Evolutionary conservation across 2,797 vertebrate species (phyloP), one percentile per base, ranked within the genome.

Genomic region (Anguilla marmorata): DNA sequence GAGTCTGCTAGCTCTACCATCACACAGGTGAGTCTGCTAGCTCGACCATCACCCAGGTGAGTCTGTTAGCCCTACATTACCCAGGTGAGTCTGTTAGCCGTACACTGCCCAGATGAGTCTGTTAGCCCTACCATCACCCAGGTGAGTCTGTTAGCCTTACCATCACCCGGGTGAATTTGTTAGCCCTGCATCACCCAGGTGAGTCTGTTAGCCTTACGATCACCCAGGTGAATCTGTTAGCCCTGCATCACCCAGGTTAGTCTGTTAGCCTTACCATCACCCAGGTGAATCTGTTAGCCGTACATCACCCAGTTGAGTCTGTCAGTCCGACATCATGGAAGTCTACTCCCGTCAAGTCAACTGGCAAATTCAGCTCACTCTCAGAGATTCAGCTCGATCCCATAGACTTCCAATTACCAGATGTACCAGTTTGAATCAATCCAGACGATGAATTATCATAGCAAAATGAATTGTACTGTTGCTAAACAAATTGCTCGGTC

Each of bases 1-100:
- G 50, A 90, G 0, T 99, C 98, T 86, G 98, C 98, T 24, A 12
- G 93, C 7, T 98, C 98, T 0, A 84, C 91, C 83, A 96, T 97
- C 48, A 14, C 93, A 0, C 90, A 90, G 0, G 94, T 52, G 50
- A 90, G 0, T 99, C 98, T 86, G 98, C 98, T 24, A 12, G 93
- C 7, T 98, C 98, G 0, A 84, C 91, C 83, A 96, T 97, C 48
- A 14, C 93, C 16, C 89, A 90, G 0, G 98, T 99, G 94, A 95
- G 96, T 92, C 52, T 83, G 76, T 6, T 14, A 72, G 9, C 21
- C 5, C 19, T 24, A 21, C n/a, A 37, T 37, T 2, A 37, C 37
- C 37, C 37, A 37, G 37, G 1, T 37, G 37, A 37, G 1, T 37
- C 37, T 37, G 37, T 2, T 37, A 37, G 37, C 37, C 1, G 1